Evolutionary conservation across 2,113 vertebrate genomes (phyloP).

Genomic region (Mesembrinibis cayennensis): DNA sequence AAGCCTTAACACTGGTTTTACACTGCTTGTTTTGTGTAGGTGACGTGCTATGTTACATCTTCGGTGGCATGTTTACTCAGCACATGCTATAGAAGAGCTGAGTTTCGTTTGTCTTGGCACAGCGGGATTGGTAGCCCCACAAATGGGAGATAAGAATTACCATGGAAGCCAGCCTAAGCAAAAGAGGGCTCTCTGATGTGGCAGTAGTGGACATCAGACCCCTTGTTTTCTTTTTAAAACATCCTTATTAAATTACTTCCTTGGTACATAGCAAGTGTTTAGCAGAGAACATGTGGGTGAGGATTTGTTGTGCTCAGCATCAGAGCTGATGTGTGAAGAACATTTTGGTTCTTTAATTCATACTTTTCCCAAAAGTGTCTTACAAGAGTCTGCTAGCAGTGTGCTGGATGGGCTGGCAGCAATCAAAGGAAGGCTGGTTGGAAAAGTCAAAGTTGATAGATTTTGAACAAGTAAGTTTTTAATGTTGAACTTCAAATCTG

Average conservation of each 20-base stretch:
- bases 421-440: neutral
- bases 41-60: neutral
- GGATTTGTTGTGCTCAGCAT: neutral
- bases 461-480: neutral
- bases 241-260: neutral
- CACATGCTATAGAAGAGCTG: neutral
- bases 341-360: neutral
- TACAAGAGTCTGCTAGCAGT: fast-evolving
- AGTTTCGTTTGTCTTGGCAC: neutral
- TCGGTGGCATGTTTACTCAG: neutral
- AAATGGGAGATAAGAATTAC: neutral
- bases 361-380: neutral
- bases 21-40: neutral
- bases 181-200: neutral
- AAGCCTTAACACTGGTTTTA: neutral
- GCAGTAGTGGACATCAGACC: neutral
- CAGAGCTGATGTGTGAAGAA: neutral
- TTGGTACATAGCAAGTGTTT: neutral
- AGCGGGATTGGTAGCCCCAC: neutral
- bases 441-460: neutral
- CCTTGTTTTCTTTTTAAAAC: neutral
- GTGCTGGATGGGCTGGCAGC: neutral
- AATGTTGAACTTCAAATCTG: neutral
- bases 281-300: neutral
- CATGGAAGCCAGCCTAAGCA: neutral